phyloP scores from a whole-genome alignment of 2,113 vertebrate species.

The Mus spicilegus region DNA sequence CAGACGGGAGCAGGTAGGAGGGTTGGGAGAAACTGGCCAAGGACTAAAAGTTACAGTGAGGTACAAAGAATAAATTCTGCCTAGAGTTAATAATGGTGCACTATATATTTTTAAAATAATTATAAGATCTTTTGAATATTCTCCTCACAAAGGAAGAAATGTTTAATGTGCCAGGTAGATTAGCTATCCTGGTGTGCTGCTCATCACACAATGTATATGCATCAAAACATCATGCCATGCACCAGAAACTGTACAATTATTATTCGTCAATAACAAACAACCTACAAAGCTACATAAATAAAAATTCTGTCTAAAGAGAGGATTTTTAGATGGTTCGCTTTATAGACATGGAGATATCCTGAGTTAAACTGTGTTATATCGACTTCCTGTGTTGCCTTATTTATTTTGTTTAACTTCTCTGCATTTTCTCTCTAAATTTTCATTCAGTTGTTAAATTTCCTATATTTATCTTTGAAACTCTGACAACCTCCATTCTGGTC shows the following conservation, averaged over 20 bases:
- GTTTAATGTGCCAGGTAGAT: not conserved
- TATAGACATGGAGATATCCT: not conserved
- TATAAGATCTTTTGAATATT: not conserved
- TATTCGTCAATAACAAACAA: not conserved
- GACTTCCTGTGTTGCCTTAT: not conserved
- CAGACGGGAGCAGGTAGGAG: accelerated
- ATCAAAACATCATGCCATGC: not conserved
- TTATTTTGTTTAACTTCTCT: not conserved
- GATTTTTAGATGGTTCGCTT: not conserved
- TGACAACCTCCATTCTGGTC: not conserved
- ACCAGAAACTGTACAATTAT: not conserved
- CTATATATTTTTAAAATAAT: not conserved
- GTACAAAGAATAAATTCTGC: not conserved
- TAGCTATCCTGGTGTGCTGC: not conserved
- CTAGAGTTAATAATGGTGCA: not conserved
- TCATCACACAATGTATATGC: not conserved
- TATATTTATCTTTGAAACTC: slow-evolving; percentile 40
- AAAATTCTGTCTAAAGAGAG: not conserved
- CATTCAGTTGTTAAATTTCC: not conserved
- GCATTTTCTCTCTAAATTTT: not conserved
- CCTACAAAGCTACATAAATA: not conserved
- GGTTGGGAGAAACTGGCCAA: not conserved
- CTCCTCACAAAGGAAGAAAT: not conserved
- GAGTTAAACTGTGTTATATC: not conserved
- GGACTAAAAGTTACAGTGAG: not conserved